Conservation (phyloP, 2,113 vertebrate species). For the Muntiacus muntjak region DNA sequence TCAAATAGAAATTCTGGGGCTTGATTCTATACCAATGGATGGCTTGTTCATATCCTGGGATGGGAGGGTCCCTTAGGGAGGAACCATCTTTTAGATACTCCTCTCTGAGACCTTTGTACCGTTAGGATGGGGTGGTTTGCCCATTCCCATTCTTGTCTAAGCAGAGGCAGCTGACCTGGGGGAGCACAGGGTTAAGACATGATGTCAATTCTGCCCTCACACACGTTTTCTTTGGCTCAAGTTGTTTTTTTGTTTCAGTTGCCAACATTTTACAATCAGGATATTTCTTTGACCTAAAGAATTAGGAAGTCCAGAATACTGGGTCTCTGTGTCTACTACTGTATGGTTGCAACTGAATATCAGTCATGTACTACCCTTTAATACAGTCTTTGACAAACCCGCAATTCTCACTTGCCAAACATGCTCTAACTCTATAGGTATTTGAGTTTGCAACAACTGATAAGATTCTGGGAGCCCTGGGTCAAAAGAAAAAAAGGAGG, state of each 20-base stretch:
- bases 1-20: background rate
- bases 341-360: too few species aligned
- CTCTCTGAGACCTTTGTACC: background rate
- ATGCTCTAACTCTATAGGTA: background rate
- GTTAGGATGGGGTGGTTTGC: background rate
- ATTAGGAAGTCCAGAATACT: background rate
- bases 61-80: background rate
- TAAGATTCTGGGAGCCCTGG: background rate
- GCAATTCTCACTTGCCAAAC: background rate
- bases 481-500: background rate
- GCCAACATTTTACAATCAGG: background rate
- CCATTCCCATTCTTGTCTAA: too few species aligned
- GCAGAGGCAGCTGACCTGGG: accelerated
- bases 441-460: background rate
- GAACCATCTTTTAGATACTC: background rate
- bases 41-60: background rate
- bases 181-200: background rate
- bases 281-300: background rate
- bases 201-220: background rate
- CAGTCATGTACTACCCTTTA: background rate
- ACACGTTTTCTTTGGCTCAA: background rate
- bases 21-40: background rate
- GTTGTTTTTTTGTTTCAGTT: background rate
- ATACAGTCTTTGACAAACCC: background rate
- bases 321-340: background rate